These are phyloP conservation scores for Dichetophora obliterata DNA, from an alignment of 2,888 invertebrate species.

Conservation along the genomic window DNA sequence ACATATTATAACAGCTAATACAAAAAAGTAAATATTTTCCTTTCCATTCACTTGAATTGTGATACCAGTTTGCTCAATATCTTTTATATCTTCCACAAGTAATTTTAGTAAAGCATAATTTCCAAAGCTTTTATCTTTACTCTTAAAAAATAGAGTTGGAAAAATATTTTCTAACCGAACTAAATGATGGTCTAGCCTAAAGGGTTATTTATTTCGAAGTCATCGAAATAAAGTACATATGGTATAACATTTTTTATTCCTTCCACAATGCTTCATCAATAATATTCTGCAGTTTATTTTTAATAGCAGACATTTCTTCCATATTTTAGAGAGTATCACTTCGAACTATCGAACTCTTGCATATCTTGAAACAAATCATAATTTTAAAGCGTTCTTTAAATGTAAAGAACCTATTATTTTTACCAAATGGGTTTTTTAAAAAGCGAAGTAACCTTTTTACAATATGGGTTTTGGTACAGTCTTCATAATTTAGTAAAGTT, in stretches of 20 bases:
- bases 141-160: conserved; percentile 27
- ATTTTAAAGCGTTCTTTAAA: conserved; percentile 19
- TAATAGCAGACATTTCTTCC: conserved; percentile 5
- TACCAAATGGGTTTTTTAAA: conserved; percentile 5
- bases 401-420: not conserved
- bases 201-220: not conserved
- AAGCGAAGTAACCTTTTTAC: not conserved
- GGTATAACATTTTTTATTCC: conserved; percentile 23
- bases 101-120: conserved; percentile 15
- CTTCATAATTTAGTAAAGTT: not conserved
- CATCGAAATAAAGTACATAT: conserved; percentile 27
- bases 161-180: not conserved
- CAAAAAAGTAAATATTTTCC: not conserved
- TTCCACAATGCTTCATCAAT: conserved; percentile 16
- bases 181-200: conserved; percentile 26
- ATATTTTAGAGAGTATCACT: conserved; percentile 33
- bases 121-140: conserved; percentile 22
- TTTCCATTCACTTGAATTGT: not conserved
- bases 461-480: not conserved
- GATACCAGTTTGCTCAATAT: conserved; percentile 13
- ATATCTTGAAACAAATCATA: not conserved
- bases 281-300: conserved; percentile 27
- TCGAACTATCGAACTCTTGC: conserved; percentile 8
- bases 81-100: conserved; percentile 13
- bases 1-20: not conserved